A percentile compares a stretch with the other conserved stretches of the same genome.
Evolutionary conservation across 2,888 invertebrate genomes (phyloP).

Genomic region (Cataglyphis livida): DNA sequence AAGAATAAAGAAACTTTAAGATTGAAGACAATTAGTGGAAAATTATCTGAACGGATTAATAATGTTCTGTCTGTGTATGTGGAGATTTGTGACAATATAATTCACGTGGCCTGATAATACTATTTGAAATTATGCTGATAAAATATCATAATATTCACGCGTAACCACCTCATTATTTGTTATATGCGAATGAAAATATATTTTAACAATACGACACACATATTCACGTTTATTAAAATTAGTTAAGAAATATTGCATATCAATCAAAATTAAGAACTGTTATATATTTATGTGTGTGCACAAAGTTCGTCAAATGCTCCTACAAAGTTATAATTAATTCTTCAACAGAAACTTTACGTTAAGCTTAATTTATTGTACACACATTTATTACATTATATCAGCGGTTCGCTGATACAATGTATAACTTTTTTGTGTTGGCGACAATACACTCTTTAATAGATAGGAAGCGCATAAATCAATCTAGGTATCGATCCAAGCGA

Average conservation of each 20-base stretch:
- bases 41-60: neutral
- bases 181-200: neutral
- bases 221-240: neutral
- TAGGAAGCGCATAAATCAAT: constrained; percentile 10
- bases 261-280: constrained; percentile 26
- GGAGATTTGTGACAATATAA: neutral
- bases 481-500: constrained; percentile 25
- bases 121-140: neutral
- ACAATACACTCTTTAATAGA: neutral
- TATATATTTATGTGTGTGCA: neutral
- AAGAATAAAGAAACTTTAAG: neutral
- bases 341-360: neutral
- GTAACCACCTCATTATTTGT: neutral
- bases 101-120: neutral
- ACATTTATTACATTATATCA: neutral
- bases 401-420: neutral
- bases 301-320: constrained; percentile 1
- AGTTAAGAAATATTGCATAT: neutral
- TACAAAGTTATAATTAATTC: constrained; percentile 26
- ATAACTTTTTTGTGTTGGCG: neutral
- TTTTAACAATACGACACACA: neutral
- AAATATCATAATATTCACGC: neutral
- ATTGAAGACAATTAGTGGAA: neutral
- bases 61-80: neutral
- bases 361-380: neutral